Base-by-base conservation (phyloP, 2,888 invertebrate genomes). In the Euspilapteryx auroguttella region DNA sequence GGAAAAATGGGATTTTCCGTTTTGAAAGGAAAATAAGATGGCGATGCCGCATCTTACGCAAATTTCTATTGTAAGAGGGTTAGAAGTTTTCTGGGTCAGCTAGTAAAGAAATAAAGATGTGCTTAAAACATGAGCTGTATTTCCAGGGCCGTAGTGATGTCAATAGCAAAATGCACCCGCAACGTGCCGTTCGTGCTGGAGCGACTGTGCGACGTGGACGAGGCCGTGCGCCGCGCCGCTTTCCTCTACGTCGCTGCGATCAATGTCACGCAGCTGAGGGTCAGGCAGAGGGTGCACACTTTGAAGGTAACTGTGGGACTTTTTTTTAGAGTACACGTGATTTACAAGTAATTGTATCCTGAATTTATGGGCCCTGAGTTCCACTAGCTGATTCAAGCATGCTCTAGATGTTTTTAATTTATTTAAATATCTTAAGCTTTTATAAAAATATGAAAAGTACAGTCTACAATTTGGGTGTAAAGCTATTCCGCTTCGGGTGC, bases 191-290 rank as follows among this genome's bases (percentile, higher is more conserved):
- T 80, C 34, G 84, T 92, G 15, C 45, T 93, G 26, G 81, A 82
- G 34, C 79, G 90, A 2, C 79, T 87, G 0, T 80, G 85, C 44
- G 94, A 94, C 56, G 79, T 87, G 1, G 87, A 89, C 45, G 86
- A 86, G 32, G 79, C 80, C 15, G 91, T 94, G 1, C 77, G 94
- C 1, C 66, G 77, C 2, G 76, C 77, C 0, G 73, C 76, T 1
- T 76, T 76, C 41, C 44, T 77, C 0, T 64, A 71, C 43, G 62
- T 77, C 32, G 55, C 77, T 0, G 65, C 75, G 4, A 57, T 77
- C 7, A 71, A 64, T 33, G 76, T 77, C 2, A 71, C 66, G 0
- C 75, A 75, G 33, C 46, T 77, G 1, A 47, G 63, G 28, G 76
- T 77, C 2, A 45, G 56, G 5, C 76, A 77, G 38, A 48, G 77